phyloP scores from a whole-genome alignment of 2,888 invertebrate species.

The Tachina fera region DNA sequence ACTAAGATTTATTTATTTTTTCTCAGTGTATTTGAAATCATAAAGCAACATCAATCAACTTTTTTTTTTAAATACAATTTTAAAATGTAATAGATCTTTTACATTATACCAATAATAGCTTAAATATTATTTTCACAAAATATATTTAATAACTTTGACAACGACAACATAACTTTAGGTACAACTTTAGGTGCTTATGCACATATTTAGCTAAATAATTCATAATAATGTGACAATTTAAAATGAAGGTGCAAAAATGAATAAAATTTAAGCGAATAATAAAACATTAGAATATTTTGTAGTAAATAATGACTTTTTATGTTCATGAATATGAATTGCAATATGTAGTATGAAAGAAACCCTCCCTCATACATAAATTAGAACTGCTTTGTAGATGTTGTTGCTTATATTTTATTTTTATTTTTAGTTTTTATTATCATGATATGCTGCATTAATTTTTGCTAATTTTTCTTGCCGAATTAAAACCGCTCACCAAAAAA shows the following conservation, averaged over 20 bases:
- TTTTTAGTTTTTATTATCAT: slow-evolving; percentile 49
- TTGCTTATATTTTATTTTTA: background rate
- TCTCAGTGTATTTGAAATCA: too few relatives aligned
- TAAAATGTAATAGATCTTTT: slow-evolving; percentile 27
- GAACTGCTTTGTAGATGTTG: slow-evolving; percentile 39
- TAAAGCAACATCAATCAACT: too few relatives aligned
- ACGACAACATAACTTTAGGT: background rate
- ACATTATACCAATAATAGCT: background rate
- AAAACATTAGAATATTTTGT: slow-evolving; percentile 53
- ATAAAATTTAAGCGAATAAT: slow-evolving; percentile 47
- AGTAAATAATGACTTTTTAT: slow-evolving; percentile 25
- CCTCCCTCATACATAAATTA: slow-evolving; percentile 68
- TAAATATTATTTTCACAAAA: slow-evolving; percentile 2
- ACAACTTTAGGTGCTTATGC: background rate
- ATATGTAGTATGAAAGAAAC: slow-evolving; percentile 29
- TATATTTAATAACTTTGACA: slow-evolving; percentile 31
- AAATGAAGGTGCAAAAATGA: slow-evolving; percentile 67
- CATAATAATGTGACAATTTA: slow-evolving; percentile 62
- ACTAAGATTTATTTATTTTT: too few relatives aligned
- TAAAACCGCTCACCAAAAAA: slow-evolving; percentile 48
- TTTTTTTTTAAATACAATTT: slow-evolving; percentile 5
- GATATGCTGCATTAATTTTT: slow-evolving; percentile 70
- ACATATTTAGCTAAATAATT: slow-evolving; percentile 34
- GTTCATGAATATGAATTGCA: slow-evolving; percentile 42
- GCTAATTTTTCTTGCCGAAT: slow-evolving; percentile 66